Conservation (phyloP, 2,797 vertebrate genomes). For the Sus cebifrons region DNA sequence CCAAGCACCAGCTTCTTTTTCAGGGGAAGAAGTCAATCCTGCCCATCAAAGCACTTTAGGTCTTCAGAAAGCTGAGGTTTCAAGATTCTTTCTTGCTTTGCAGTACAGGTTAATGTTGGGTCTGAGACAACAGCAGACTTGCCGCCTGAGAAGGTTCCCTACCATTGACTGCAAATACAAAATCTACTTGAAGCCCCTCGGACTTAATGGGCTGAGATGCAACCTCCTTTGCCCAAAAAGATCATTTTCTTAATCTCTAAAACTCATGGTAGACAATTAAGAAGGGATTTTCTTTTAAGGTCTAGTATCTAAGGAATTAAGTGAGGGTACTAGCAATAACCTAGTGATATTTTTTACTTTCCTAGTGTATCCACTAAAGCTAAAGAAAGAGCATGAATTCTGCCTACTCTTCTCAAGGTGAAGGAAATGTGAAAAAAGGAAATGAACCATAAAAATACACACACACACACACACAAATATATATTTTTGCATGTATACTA, state of each 20-base stretch:
- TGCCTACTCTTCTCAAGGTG: slow-evolving; percentile 21
- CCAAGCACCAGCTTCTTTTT: slow-evolving; percentile 47
- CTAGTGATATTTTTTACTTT: slow-evolving; percentile 30
- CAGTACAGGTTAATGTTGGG: not conserved
- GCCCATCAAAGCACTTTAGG: not conserved
- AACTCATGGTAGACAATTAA: not conserved
- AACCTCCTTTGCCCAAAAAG: not conserved
- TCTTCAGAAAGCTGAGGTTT: slow-evolving; percentile 23
- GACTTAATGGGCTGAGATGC: not conserved
- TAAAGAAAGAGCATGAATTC: slow-evolving; percentile 25
- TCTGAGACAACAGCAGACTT: not conserved
- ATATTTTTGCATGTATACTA: not conserved
- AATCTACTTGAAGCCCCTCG: not conserved
- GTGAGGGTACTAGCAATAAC: slow-evolving; percentile 11
- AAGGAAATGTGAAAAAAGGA: not conserved
- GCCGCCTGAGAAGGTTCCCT: not conserved
- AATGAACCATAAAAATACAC: not conserved
- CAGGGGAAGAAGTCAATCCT: slow-evolving; percentile 48
- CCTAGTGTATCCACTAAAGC: slow-evolving; percentile 1
- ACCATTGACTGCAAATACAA: not conserved
- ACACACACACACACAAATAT: not conserved
- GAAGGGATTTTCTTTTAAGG: not conserved
- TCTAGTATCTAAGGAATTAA: slow-evolving; percentile 42
- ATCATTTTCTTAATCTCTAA: slow-evolving; percentile 59
- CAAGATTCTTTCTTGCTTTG: not conserved